Conservation (phyloP, 1,140 invertebrate genomes). For the Bombus sibiricus region DNA sequence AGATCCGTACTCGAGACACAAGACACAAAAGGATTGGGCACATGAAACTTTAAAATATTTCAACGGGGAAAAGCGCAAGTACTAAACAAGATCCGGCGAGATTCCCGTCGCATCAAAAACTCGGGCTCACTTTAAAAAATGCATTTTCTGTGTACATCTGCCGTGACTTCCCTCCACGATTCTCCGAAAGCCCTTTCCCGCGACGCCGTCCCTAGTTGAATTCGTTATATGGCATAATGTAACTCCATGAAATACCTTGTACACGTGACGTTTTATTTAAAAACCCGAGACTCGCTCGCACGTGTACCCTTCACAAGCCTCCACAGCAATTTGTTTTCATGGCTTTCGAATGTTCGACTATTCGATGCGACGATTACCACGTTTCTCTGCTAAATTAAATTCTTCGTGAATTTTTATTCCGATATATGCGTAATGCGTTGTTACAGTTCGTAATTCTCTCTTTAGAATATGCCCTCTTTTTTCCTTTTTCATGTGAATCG, state of each 20-base stretch:
- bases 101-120: conserved; percentile 44
- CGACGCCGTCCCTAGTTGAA: conserved; percentile 15
- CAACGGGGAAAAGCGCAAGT: conserved; percentile 46
- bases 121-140: conserved; percentile 48
- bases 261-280: conserved; percentile 16
- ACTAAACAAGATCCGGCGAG: conserved; percentile 45
- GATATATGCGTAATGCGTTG: too few relatives aligned
- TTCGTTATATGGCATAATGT: conserved; percentile 29
- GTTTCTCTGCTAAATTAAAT: too few relatives aligned
- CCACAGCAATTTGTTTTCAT: neutral
- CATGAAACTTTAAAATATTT: conserved; percentile 45
- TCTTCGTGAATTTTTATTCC: too few relatives aligned
- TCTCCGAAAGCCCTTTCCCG: neutral
- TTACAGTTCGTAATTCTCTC: too few relatives aligned
- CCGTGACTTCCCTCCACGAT: conserved; percentile 16
- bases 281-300: neutral
- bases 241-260: conserved; percentile 14
- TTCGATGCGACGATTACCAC: too few relatives aligned
- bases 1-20: conserved; percentile 15
- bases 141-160: conserved; percentile 40
- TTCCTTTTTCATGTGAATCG: too few relatives aligned
- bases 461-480: too few relatives aligned
- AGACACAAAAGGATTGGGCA: conserved; percentile 33
- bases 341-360: neutral
- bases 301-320: neutral